Conservation (phyloP, 2,888 invertebrate genomes). For the Periphyllus acericola region DNA sequence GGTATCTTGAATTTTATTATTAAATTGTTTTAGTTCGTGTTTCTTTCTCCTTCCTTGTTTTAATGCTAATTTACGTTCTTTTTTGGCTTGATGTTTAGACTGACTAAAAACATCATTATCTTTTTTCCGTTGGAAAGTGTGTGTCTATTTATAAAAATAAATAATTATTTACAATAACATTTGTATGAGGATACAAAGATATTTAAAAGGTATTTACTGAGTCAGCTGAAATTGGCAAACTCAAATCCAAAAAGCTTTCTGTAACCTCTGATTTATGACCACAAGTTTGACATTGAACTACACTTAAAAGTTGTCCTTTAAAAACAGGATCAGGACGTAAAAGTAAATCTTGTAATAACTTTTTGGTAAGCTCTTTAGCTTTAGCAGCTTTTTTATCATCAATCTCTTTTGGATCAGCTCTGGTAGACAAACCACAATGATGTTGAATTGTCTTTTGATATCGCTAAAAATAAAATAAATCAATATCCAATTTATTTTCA, state of each 20-base stretch:
- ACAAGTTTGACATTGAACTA: conserved; percentile 89
- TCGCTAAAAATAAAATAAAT: conserved; percentile 70
- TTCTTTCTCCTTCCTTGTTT: conserved; percentile 65
- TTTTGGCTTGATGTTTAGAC: conserved; percentile 76
- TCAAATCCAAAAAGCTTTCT: conserved; percentile 94
- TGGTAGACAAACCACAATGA: conserved; percentile 78
- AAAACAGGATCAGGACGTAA: conserved; percentile 90
- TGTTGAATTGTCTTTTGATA: conserved; percentile 85
- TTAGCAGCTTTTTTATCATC: conserved; percentile 80
- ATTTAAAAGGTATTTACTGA: conserved; percentile 67
- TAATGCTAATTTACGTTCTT: conserved; percentile 71
- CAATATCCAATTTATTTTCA: background rate
- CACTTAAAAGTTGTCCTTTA: conserved; percentile 91
- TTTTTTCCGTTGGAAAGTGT: conserved; percentile 69
- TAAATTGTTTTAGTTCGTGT: conserved; percentile 57
- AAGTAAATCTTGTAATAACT: conserved; percentile 75
- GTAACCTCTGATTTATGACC: conserved; percentile 85
- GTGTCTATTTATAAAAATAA: conserved; percentile 68
- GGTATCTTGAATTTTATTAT: conserved; percentile 62
- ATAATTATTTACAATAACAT: background rate
- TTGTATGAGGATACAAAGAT: background rate
- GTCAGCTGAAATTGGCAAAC: conserved; percentile 84
- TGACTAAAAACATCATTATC: conserved; percentile 62
- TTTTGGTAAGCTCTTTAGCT: conserved; percentile 85
- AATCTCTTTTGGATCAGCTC: conserved; percentile 80